Base-by-base conservation (phyloP, 2,797 vertebrate genomes). In the Scleropages formosus region DNA sequence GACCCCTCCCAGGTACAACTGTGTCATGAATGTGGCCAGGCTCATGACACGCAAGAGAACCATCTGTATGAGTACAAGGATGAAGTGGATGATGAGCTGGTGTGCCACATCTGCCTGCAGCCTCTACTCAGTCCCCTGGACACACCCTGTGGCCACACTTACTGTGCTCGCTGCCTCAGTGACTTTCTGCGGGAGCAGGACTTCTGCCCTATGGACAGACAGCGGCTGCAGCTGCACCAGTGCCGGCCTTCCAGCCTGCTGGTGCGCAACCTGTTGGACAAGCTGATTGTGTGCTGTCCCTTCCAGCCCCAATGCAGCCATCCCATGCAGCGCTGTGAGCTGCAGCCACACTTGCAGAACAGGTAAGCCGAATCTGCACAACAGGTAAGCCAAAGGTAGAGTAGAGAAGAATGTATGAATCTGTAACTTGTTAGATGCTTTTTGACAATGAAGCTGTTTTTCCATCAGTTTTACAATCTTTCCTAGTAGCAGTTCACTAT, bases 21-120 rank as follows among this genome's bases (percentile, higher is more conserved):
- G 44, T 98, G 96, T 82, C 90, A 89, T 0, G 95, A 96, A 77
- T 98, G 96, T 0, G 96, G 95, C 8, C 96, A 97, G 88, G 83
- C 82, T 77, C 96, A 98, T 18, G 90, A 92, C 18, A 79, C 89
- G 73, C 88, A 85, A 53, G 95, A 97, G 74, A 93, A 90, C 82
- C 96, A 98, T 79, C 89, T 98, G 72, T 98, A 95, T 59, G 95
- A 97, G 86, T 98, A 97, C 87, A 92, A 92, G 83, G 94, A 96
- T 0, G 95, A 98, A 44, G 96, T 96, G 85, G 96, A 98, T 0
- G 95, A 98, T 12, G 96, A 97, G 78, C 87, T 98, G 79, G 87
- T 94, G 73, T 98, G 96, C 82, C 95, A 97, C 85, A 98, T 97
- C 83, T 98, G 96, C 80, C 92, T 98, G 76, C 95, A 97, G 88